Base-by-base conservation (phyloP, 1,140 invertebrate species). In the Neodiprion virginianus region DNA sequence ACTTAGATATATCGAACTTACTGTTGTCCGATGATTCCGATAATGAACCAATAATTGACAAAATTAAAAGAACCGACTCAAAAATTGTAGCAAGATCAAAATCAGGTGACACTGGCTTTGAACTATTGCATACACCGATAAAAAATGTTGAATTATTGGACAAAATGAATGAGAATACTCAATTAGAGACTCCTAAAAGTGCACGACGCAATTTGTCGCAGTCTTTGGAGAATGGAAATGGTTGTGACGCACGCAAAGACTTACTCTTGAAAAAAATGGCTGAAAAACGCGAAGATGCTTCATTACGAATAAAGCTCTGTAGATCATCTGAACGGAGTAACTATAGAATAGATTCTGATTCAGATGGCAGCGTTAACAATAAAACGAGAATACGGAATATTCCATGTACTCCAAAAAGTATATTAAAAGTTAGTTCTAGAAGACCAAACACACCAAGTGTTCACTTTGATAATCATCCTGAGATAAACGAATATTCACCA, bases 251-350 rank as follows among this genome's bases (percentile, higher is more conserved):
- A 28, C 48, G 8, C 73, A 73, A 53, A 23, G 1, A 17, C 17
- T 66, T 5, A 14, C 17, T 1, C 48, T 66, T 74, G 66, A 48
- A n/a, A 75, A 40, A 72, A 14, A 1, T 65, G 50, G 1, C 12
- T 49, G 0, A 75, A 12, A 61, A 61, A 61, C 53, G 68, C 7
- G 71, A 80, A 23, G 73, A 73, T 50, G 48, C 12, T 8, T 73
- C 77, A 0, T 8, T 82, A 48, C 76, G 53, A 68, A 69, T 83
- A 17, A 84, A 77, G 70, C 72, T 83, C 14, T 74, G 78, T 71
- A 71, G 79, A 48, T 83, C 82, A 1, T 81, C 82, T 0, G 82
- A 83, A 49, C 76, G 81, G n/a, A 83, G 82, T 48, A 77, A 77
- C 23, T 83, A 81, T 65, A 81, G 80, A 74, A 78, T 81, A 53